Base-by-base conservation (phyloP, 2,113 vertebrate species). In the Xyrauchen texanus region DNA sequence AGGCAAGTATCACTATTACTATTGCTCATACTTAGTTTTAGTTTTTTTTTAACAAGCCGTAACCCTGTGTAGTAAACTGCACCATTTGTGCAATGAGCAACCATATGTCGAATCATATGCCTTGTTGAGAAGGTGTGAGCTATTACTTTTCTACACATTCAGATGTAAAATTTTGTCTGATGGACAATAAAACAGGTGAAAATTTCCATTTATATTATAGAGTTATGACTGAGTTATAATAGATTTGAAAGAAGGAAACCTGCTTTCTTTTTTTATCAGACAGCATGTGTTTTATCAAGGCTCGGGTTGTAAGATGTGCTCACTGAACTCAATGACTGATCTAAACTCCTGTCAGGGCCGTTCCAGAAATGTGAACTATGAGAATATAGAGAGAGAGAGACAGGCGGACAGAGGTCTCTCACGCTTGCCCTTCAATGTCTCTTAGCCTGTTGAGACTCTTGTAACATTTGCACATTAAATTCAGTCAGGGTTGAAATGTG, bases 401-500 rank as follows among this genome's bases (percentile, higher is more conserved):
- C 9, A 74, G 45, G 58, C 49, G 46, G 49, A 61, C 49, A 81
- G 55, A 77, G 63, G 71, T 72, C 21, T 34, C 21, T 34, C 61
- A 21, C 42, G 45, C 9, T 58, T 77, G 67, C 74, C 77, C 77
- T 78, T 75, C 73, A 82, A 57, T 62, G 60, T 76, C 21, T 68
- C 34, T 58, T 45, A 53, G 65, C 55, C 69, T 62, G 66, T 44
- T 52, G 15, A 75, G 60, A 71, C n/a, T n/a, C n/a, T n/a, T n/a
- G n/a, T n/a, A n/a, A n/a, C n/a, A n/a, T n/a, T n/a, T n/a, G n/a
- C 63, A 67, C 52, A 70, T 3, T 34, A 3, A 34, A 72, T 77
- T 86, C 7, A 15, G 76, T 73, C 74, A 16, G 11, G 53, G 16
- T 68, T 57, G 45, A 42, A 15, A 70, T 61, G 45, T 53, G 55